Evolutionary conservation across 2,888 invertebrate genomes (phyloP), one percentile per base, ranked within the genome.

Genomic region (Taenaris catops): DNA sequence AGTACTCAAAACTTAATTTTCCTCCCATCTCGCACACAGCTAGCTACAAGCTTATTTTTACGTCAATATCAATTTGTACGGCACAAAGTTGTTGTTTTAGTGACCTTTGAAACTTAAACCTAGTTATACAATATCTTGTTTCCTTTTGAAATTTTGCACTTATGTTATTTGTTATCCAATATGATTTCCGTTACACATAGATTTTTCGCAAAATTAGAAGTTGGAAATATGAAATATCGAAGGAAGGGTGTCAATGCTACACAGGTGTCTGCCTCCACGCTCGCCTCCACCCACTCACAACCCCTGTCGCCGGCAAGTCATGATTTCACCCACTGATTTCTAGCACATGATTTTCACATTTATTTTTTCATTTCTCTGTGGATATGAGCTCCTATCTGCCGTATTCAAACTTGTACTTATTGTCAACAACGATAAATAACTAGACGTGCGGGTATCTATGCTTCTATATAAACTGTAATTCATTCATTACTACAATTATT

Each of bases 211-310:
- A 38, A 42, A 35, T 24, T 25, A 35, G 18, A 39, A 16, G 31
- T 35, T 29, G 28, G 29, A 31, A 35, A 39, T 41, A 38, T 44
- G 44, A 44, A 50, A 44, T 46, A 44, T 48, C 38, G 42, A 38
- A 42, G 41, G 38, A 33, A 41, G 46, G 48, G 44, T 49, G 45
- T 45, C 43, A 41, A 41, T 44, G 48, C 38, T 43, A 41, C 34
- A 41, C 49, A 49, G 49, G 39, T 49, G 46, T 42, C 41, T 41
- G 32, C 38, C 42, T 26, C 27, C 36, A 32, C 25, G 18, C 26
- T 18, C 37, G 20, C 43, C 44, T 37, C 42, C 38, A 39, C 40
- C 41, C 40, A 36, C 44, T 46, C 33, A 34, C 36, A 41, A 29
- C 48, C 48, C 45, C 46, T 44, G 34, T 41, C 40, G 41, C 25